These are phyloP conservation scores for Myotis vivesi DNA, from an alignment of 2,797 vertebrate species.

Conservation along the genomic window DNA sequence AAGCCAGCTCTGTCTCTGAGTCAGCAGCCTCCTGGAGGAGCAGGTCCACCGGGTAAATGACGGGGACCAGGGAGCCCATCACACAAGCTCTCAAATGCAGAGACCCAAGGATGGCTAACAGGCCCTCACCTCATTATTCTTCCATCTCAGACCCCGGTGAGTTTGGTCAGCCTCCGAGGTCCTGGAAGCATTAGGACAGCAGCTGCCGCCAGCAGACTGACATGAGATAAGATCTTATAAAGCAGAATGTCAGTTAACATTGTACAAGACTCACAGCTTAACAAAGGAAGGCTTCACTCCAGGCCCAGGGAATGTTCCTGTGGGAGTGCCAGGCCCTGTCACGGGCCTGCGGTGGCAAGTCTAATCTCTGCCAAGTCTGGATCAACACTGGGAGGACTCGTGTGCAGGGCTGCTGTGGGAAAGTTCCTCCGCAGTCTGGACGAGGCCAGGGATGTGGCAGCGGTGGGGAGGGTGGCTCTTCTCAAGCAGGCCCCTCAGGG, in stretches of 20 bases:
- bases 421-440: neutral
- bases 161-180: neutral
- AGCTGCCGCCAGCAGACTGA: slow-evolving; percentile 38
- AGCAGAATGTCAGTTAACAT: slow-evolving; percentile 45
- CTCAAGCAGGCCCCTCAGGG: neutral
- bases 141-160: neutral
- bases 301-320: neutral
- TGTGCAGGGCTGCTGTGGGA: neutral
- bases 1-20: neutral
- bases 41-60: neutral
- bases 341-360: neutral
- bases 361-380: neutral
- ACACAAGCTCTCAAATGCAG: neutral
- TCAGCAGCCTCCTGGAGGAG: neutral
- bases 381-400: neutral
- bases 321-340: neutral
- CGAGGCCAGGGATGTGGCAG: neutral
- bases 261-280: neutral
- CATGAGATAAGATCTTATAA: slow-evolving; percentile 15
- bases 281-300: neutral
- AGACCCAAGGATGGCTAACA: neutral
- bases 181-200: neutral
- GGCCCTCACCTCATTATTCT: slow-evolving; percentile 1
- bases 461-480: neutral
- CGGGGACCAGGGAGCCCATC: neutral